phyloP scores from a whole-genome alignment of 2,797 vertebrate genomes.

The Danio choprae region DNA sequence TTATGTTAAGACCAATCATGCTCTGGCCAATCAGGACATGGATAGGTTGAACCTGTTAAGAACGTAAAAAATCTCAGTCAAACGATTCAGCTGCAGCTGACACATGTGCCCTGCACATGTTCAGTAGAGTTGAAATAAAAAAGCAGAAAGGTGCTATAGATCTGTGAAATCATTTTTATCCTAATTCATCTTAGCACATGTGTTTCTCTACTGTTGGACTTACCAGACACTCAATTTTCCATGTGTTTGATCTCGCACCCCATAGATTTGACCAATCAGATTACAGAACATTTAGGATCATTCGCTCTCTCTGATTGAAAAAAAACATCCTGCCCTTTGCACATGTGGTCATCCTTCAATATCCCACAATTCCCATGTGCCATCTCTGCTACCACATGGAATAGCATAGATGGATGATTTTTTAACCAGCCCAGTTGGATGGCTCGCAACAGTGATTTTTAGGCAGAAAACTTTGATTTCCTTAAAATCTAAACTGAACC shows the following conservation, averaged over 20 bases:
- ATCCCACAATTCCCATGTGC: constrained; percentile 33
- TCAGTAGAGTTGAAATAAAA: constrained; percentile 66
- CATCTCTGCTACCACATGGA: constrained; percentile 70
- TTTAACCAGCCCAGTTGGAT: constrained; percentile 69
- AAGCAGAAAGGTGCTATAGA: constrained; percentile 71
- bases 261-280: constrained; percentile 38
- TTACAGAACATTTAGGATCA: constrained; percentile 11
- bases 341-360: constrained; percentile 24
- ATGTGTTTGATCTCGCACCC: constrained; percentile 46
- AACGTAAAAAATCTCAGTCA: constrained; percentile 24
- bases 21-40: constrained; percentile 3
- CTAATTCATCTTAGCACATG: constrained; percentile 73
- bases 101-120: constrained; percentile 81
- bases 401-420: constrained; percentile 75
- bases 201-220: constrained; percentile 61
- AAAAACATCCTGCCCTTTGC: constrained; percentile 14
- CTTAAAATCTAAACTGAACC: constrained; percentile 37
- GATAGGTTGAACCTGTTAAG: neutral
- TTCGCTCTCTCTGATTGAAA: neutral
- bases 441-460: constrained; percentile 69
- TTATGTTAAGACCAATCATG: constrained; percentile 7
- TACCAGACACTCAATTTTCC: constrained; percentile 54
- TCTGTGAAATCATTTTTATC: constrained; percentile 74
- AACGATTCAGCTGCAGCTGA: constrained; percentile 27
- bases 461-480: neutral